Evolutionary conservation across 2,113 vertebrate species (phyloP).

Genomic region (Pelobates fuscus): DNA sequence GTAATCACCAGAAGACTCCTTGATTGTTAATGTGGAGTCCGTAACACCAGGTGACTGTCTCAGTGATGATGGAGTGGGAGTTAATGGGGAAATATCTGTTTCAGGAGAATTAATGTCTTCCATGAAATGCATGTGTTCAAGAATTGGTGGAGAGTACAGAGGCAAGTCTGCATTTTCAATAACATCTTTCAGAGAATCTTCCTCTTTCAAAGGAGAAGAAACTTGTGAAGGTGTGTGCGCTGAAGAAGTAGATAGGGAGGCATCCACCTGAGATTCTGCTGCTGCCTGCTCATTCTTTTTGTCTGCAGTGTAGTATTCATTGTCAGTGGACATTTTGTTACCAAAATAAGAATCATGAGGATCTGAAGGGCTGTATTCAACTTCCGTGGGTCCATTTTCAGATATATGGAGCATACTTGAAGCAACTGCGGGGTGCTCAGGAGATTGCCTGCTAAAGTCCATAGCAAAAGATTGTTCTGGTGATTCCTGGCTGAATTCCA

Average conservation of each 20-base stretch:
- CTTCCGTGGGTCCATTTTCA: slow-evolving; percentile 93
- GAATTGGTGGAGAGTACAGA: slow-evolving; percentile 77
- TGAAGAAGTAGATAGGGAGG: slow-evolving; percentile 89
- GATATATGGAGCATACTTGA: slow-evolving; percentile 73
- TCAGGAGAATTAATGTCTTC: slow-evolving; percentile 73
- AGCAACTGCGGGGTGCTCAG: slow-evolving; percentile 78
- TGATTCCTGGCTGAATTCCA: slow-evolving; percentile 88
- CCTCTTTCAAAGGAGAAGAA: slow-evolving; percentile 76
- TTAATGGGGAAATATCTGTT: slow-evolving; percentile 77
- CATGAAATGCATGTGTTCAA: slow-evolving; percentile 69
- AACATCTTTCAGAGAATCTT: slow-evolving; percentile 62
- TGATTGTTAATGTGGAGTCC: slow-evolving; percentile 62
- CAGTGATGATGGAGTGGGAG: slow-evolving; percentile 72
- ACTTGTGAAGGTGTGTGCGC: slow-evolving; percentile 88
- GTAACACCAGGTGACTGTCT: slow-evolving; percentile 70
- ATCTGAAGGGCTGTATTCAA: slow-evolving; percentile 88
- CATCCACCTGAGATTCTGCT: slow-evolving; percentile 88
- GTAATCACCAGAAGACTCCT: slow-evolving; percentile 43
- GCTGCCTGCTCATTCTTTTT: slow-evolving; percentile 76
- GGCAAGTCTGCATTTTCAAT: slow-evolving; percentile 76
- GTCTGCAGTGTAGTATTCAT: slow-evolving; percentile 76
- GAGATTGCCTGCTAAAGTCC: slow-evolving; percentile 92
- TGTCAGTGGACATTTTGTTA: slow-evolving; percentile 72
- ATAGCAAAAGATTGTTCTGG: slow-evolving; percentile 90
- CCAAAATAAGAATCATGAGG: slow-evolving; percentile 67